Conservation (phyloP, 2,797 vertebrate species). For the Bradypodion pumilum region DNA sequence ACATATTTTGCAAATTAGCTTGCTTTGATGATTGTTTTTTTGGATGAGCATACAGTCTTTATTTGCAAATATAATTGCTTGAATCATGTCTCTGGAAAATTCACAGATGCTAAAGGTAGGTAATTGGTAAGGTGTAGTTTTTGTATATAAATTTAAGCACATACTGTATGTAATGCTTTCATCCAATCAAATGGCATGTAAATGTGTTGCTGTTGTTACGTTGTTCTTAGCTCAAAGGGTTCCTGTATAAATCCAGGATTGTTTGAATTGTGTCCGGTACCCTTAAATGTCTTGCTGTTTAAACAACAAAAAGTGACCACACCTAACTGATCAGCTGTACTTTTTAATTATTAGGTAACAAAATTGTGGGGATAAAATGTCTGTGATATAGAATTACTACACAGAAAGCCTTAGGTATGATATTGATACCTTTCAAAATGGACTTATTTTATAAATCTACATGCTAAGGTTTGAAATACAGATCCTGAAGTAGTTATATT, state of each 20-base stretch:
- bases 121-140: too few relatives aligned
- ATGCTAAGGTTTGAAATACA: slow-evolving; percentile 61
- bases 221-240: background rate
- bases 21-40: too few relatives aligned
- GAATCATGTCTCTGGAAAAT: too few relatives aligned
- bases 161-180: background rate
- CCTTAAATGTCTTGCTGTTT: slow-evolving; percentile 25
- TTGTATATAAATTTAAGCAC: background rate
- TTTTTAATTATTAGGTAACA: slow-evolving; percentile 9
- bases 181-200: background rate
- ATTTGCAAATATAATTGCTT: too few relatives aligned
- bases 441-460: slow-evolving; percentile 55
- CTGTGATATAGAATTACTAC: background rate
- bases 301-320: background rate
- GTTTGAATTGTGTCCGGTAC: background rate
- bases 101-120: too few relatives aligned
- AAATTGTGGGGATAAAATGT: slow-evolving; percentile 30
- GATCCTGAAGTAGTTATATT: slow-evolving; percentile 64
- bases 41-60: too few relatives aligned
- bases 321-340: slow-evolving; percentile 40
- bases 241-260: background rate
- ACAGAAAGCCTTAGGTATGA: slow-evolving; percentile 6
- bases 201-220: background rate
- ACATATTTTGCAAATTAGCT: too few relatives aligned
- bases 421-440: slow-evolving; percentile 21